These are phyloP conservation scores for Panonychus citri DNA, from an alignment of 1,140 invertebrate species.

Conservation along the genomic window DNA sequence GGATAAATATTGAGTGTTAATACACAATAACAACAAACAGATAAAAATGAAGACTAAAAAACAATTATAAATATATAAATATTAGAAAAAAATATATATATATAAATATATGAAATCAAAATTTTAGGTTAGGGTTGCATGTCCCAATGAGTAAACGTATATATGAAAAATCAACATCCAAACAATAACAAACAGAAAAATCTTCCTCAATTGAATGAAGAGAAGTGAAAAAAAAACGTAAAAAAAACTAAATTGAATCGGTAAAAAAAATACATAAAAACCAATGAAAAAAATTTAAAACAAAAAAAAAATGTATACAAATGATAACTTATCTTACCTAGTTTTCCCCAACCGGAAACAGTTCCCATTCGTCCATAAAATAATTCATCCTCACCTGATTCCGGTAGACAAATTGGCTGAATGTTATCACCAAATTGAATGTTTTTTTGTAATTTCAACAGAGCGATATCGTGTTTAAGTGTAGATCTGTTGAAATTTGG, in stretches of 20 bases:
- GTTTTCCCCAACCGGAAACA: constrained; percentile 10
- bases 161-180: too few species aligned
- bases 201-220: too few species aligned
- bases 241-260: background rate
- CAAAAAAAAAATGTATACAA: background rate
- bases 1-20: too few species aligned
- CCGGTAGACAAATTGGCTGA: constrained; percentile 4
- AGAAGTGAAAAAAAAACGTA: background rate
- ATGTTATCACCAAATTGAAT: constrained; percentile 1
- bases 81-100: too few species aligned
- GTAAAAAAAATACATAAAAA: too few species aligned
- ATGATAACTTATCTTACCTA: background rate
- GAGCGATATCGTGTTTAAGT: constrained; percentile 22
- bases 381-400: background rate
- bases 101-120: too few species aligned
- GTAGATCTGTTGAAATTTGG: constrained; percentile 34
- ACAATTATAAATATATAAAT: too few species aligned
- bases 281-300: background rate
- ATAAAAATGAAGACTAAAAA: background rate
- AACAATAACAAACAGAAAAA: too few species aligned
- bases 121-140: too few species aligned
- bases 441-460: background rate
- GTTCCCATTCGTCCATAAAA: background rate
- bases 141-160: too few species aligned
- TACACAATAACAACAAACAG: too few species aligned